A percentile compares a stretch with the other conserved stretches of the same genome.
phyloP scores from a whole-genome alignment of 1,140 invertebrate genomes.

The Dreissena polymorpha region DNA sequence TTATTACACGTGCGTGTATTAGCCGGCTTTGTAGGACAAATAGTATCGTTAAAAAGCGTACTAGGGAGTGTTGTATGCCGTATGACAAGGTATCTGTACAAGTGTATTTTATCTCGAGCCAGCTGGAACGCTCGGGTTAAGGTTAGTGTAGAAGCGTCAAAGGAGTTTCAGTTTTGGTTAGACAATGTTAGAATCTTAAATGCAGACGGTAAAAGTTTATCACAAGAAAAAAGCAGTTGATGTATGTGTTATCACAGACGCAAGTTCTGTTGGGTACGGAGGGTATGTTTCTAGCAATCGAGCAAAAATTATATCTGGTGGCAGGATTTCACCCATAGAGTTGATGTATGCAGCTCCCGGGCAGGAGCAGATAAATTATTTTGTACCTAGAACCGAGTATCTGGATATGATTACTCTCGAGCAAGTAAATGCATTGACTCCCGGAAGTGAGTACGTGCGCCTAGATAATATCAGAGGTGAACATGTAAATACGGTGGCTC shows the following conservation, averaged over 20 bases:
- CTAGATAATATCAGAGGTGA: not conserved
- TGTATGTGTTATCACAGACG: constrained; percentile 25
- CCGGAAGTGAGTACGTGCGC: not conserved
- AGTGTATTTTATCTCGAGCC: constrained; percentile 25
- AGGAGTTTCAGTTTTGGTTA: constrained; percentile 29
- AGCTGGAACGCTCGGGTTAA: constrained; percentile 35
- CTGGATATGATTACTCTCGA: not conserved
- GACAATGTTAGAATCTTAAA: constrained; percentile 33
- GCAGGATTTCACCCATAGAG: not conserved
- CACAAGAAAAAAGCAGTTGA: not conserved
- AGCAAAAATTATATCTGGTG: too few relatives aligned
- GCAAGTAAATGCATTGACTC: not conserved
- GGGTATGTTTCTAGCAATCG: constrained; percentile 6
- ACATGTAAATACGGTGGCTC: not conserved
- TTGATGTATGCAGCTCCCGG: not conserved
- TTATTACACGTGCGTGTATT: constrained; percentile 13
- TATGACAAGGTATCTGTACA: constrained; percentile 45
- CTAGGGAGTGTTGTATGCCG: constrained; percentile 29
- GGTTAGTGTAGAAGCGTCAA: not conserved
- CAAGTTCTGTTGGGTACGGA: constrained; percentile 28
- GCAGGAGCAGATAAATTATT: not conserved
- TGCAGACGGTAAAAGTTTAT: constrained; percentile 10
- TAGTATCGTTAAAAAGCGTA: constrained; percentile 47
- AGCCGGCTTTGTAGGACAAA: constrained; percentile 48
- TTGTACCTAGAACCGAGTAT: not conserved